These are phyloP conservation scores for Zaprionus inermis DNA, from an alignment of 1,140 invertebrate genomes.

Conservation along the genomic window DNA sequence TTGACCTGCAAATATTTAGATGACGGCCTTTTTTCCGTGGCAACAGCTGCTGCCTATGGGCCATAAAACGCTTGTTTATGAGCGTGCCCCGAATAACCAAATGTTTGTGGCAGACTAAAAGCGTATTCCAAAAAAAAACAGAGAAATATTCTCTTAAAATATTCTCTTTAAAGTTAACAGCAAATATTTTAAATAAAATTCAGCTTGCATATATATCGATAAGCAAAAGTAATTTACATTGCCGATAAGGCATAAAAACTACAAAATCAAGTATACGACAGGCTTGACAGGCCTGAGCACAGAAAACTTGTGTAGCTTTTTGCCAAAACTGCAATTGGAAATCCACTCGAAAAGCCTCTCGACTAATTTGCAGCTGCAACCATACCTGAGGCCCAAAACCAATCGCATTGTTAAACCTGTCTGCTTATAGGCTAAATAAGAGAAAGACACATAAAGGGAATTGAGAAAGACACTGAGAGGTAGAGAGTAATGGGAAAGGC, in stretches of 20 bases:
- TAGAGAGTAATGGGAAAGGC: neutral
- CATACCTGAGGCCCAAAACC: conserved; percentile 1
- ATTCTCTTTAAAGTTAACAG: neutral
- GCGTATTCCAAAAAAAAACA: neutral
- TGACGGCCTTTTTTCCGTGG: conserved; percentile 12
- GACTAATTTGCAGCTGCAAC: conserved; percentile 26
- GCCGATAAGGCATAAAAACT: too few species aligned
- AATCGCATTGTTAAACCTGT: conserved; percentile 21
- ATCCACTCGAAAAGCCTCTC: conserved; percentile 4
- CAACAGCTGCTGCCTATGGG: conserved; percentile 32
- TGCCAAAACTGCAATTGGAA: conserved; percentile 2
- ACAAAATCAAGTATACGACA: neutral
- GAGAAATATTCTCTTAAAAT: neutral
- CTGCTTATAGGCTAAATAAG: conserved; percentile 18
- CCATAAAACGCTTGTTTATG: conserved; percentile 50
- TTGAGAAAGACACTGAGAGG: neutral
- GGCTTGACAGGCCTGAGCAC: neutral
- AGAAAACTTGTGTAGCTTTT: conserved; percentile 6
- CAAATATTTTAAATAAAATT: neutral
- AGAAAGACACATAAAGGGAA: neutral
- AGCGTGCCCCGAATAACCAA: conserved; percentile 25
- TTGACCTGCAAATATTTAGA: conserved; percentile 27
- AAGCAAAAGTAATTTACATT: conserved; percentile 13
- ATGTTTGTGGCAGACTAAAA: neutral
- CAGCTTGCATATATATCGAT: neutral